phyloP scores from a whole-genome alignment of 2,113 vertebrate genomes.

The Ceyx cyanopectus region DNA sequence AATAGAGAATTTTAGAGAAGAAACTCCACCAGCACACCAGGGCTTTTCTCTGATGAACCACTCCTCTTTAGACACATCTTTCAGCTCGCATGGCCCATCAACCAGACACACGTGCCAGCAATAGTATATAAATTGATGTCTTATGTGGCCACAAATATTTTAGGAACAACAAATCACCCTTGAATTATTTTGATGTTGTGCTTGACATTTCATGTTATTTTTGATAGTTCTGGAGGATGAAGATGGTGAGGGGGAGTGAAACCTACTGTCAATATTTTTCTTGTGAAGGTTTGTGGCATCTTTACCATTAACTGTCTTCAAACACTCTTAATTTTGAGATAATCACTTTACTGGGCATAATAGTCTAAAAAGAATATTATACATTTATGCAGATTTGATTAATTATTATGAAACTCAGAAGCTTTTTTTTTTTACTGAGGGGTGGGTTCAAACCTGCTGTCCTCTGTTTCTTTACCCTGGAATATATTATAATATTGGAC shows the following conservation, averaged over 20 bases:
- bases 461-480: not conserved
- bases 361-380: not conserved
- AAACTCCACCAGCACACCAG: not conserved
- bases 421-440: not conserved
- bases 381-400: not conserved
- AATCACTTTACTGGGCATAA: not conserved
- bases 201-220: constrained; percentile 45
- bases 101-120: not conserved
- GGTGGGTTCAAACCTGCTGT: not conserved
- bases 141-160: constrained; percentile 15
- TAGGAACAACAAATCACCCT: constrained; percentile 20
- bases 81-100: not conserved
- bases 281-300: not conserved
- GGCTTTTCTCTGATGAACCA: not conserved
- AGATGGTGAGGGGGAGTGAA: constrained; percentile 29
- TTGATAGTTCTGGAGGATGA: constrained; percentile 16
- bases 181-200: constrained; percentile 26
- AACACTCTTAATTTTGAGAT: not conserved
- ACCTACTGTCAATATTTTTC: constrained; percentile 46
- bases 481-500: not conserved
- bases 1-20: not conserved
- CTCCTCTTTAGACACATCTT: not conserved
- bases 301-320: not conserved
- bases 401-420: not conserved
- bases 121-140: not conserved